Percentiles rank a stretch among this genome's conserved stretches.
Conservation (phyloP, 2,113 vertebrate species). For the Notarius quadriscutis region DNA sequence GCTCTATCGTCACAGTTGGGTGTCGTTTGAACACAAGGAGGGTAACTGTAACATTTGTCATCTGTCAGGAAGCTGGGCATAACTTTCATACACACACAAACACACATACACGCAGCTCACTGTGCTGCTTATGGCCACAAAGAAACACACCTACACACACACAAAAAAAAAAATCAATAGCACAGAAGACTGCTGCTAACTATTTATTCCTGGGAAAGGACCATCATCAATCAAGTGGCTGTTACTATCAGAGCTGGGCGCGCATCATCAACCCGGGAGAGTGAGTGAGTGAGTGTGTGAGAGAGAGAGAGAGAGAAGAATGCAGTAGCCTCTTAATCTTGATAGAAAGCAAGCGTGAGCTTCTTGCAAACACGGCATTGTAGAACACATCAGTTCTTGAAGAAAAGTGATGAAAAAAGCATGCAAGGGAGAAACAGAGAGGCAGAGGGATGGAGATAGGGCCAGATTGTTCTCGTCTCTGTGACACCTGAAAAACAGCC, state of each 20-base stretch:
- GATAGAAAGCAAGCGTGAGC: constrained; percentile 11
- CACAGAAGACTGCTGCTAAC: constrained; percentile 64
- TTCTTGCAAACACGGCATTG: background rate
- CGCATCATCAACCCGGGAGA: constrained; percentile 44
- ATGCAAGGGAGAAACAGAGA: background rate
- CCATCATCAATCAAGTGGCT: constrained; percentile 75
- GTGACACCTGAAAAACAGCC: constrained; percentile 48
- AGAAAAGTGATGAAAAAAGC: constrained; percentile 31
- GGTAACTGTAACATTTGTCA: constrained; percentile 73
- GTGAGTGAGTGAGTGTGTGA: background rate
- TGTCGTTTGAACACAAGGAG: constrained; percentile 66
- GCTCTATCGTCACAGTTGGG: constrained; percentile 45
- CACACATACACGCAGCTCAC: constrained; percentile 39
- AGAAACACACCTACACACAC: constrained; percentile 70
- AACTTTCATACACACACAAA: constrained; percentile 48
- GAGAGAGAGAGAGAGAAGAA: constrained; percentile 3
- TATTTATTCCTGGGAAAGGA: constrained; percentile 68
- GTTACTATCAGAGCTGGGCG: constrained; percentile 67
- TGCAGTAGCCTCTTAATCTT: constrained; percentile 28
- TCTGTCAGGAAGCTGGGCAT: constrained; percentile 74
- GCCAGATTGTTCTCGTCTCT: background rate
- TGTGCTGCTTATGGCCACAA: constrained; percentile 61
- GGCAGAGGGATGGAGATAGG: background rate
- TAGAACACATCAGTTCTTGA: constrained; percentile 29
- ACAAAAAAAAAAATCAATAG: constrained; percentile 66